Conservation (phyloP, 2,888 invertebrate species). For the Punctoribates punctum region DNA sequence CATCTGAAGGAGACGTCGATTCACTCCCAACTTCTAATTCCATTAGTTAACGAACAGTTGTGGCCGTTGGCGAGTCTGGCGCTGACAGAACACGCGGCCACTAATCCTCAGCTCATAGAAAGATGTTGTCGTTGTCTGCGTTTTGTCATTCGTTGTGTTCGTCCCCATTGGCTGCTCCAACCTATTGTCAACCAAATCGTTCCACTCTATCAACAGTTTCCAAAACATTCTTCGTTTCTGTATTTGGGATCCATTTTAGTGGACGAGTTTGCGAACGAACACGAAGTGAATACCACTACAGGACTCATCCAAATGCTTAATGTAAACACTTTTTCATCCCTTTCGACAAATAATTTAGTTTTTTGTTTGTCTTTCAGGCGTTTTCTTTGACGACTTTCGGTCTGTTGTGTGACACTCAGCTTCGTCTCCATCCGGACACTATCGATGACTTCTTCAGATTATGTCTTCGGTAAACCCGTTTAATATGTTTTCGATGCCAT, state of each 20-base stretch:
- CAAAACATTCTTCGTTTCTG: slow-evolving; percentile 81
- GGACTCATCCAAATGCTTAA: slow-evolving; percentile 41
- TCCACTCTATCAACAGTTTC: slow-evolving; percentile 62
- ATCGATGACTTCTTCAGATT: slow-evolving; percentile 94
- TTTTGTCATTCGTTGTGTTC: slow-evolving; percentile 75
- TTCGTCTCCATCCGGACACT: slow-evolving; percentile 91
- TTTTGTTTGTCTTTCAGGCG: slow-evolving; percentile 51
- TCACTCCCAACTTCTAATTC: slow-evolving; percentile 12
- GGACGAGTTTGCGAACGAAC: slow-evolving; percentile 63
- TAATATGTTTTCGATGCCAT: background rate
- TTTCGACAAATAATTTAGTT: background rate
- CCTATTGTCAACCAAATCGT: slow-evolving; percentile 46
- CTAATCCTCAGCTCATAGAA: slow-evolving; percentile 84
- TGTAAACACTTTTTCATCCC: background rate
- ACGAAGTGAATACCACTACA: slow-evolving; percentile 22
- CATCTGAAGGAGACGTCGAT: slow-evolving; percentile 18
- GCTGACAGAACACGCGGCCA: slow-evolving; percentile 45
- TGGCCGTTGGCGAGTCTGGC: slow-evolving; percentile 80
- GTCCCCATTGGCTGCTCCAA: slow-evolving; percentile 42
- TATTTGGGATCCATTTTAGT: slow-evolving; percentile 82
- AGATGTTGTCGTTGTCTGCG: slow-evolving; percentile 83
- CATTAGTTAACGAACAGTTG: slow-evolving; percentile 58
- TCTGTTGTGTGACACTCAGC: slow-evolving; percentile 64
- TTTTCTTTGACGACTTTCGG: slow-evolving; percentile 57
- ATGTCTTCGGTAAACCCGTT: slow-evolving; percentile 60